Percentiles rank a stretch among this genome's conserved stretches.
Conservation (phyloP, 2,888 invertebrate genomes). For the Ephialtes manifestator region DNA sequence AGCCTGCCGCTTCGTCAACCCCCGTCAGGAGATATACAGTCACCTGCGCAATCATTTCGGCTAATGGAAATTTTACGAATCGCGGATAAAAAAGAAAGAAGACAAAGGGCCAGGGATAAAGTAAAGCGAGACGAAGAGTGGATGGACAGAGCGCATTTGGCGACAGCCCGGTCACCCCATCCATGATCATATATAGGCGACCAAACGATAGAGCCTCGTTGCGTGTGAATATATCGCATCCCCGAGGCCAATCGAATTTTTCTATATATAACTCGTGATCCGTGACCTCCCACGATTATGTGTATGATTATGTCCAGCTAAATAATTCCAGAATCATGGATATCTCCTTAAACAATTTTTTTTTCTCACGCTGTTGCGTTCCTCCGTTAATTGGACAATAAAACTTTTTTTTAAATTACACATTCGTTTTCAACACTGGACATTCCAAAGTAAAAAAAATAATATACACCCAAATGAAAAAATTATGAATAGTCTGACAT, state of each 20-base stretch:
- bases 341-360: not conserved
- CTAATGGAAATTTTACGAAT: constrained; percentile 74
- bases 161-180: constrained; percentile 55
- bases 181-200: constrained; percentile 1
- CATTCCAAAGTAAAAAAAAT: too few species aligned
- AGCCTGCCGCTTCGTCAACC: constrained; percentile 20
- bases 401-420: not conserved
- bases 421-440: not conserved
- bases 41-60: constrained; percentile 68
- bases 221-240: not conserved
- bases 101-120: not conserved
- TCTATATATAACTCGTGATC: not conserved
- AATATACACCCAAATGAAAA: too few species aligned
- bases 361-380: too few species aligned
- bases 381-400: not conserved
- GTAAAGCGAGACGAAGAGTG: not conserved
- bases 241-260: constrained; percentile 24
- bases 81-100: constrained; percentile 23
- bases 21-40: not conserved
- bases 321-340: constrained; percentile 4
- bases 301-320: constrained; percentile 1
- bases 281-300: not conserved
- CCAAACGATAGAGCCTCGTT: not conserved
- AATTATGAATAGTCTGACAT: too few species aligned
- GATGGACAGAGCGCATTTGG: constrained; percentile 14